phyloP scores from a whole-genome alignment of 2,113 vertebrate species.

The Rhea americana region DNA sequence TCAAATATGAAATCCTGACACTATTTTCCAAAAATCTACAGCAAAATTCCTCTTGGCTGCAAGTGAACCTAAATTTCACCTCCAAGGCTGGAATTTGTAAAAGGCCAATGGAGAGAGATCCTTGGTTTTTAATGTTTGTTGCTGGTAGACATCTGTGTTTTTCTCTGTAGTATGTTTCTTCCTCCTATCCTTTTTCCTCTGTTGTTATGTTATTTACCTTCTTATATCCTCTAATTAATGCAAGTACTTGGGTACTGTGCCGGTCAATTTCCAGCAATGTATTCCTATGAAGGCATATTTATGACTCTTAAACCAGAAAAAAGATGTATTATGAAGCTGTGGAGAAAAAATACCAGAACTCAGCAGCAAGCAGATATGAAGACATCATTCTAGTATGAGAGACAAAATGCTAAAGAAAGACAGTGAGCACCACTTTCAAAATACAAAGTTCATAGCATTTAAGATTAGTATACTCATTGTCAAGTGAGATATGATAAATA shows the following conservation, averaged over 20 bases:
- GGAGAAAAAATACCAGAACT: not conserved
- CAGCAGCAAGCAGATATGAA: not conserved
- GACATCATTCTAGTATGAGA: not conserved
- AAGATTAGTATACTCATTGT: not conserved
- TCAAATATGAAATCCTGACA: not conserved
- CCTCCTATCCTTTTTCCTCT: not conserved
- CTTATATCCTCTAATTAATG: not conserved
- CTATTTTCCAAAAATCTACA: not conserved
- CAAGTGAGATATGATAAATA: not conserved
- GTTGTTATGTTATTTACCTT: not conserved
- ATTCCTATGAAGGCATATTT: not conserved
- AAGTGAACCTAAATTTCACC: not conserved
- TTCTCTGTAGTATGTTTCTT: not conserved
- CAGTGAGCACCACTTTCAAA: not conserved
- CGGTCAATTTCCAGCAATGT: not conserved
- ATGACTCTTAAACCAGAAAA: not conserved
- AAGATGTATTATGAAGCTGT: not conserved
- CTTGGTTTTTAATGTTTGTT: not conserved
- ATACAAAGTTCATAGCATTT: not conserved
- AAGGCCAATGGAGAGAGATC: not conserved
- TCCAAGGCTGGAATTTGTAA: not conserved
- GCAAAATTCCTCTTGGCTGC: not conserved
- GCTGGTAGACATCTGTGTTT: not conserved
- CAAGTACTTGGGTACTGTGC: not conserved
- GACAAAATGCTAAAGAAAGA: not conserved